These are phyloP conservation scores for Phenacoccus solenopsis DNA, from an alignment of 1,140 invertebrate genomes.

Conservation along the genomic window DNA sequence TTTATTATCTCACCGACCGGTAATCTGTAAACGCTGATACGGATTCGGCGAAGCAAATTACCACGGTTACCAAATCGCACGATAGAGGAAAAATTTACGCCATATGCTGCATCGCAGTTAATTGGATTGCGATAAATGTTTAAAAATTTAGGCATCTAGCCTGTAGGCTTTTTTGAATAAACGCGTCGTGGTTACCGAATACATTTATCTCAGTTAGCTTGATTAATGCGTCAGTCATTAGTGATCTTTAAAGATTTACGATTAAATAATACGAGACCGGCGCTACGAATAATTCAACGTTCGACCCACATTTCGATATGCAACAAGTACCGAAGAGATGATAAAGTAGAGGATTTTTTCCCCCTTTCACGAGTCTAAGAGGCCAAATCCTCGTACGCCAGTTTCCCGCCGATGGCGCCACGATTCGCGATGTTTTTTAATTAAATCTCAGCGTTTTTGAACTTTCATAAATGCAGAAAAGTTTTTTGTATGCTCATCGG, in stretches of 20 bases:
- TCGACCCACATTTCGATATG: neutral
- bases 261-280: neutral
- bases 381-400: too few species aligned
- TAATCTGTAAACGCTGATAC: too few species aligned
- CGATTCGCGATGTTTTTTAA: neutral
- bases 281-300: neutral
- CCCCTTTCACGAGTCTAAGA: too few species aligned
- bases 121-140: neutral
- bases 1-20: too few species aligned
- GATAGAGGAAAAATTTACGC: too few species aligned
- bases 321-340: neutral
- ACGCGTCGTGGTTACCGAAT: neutral
- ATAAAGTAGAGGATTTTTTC: neutral
- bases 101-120: neutral
- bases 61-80: too few species aligned
- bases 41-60: too few species aligned
- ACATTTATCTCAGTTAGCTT: neutral
- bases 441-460: neutral
- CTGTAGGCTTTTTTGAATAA: neutral
- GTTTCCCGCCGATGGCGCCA: too few species aligned
- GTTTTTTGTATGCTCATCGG: neutral
- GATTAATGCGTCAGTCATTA: neutral
- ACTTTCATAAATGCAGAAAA: neutral
- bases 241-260: conserved; percentile 2
- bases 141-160: neutral